Conservation (phyloP, 2,113 vertebrate genomes). For the human region GRCh38 chr22:23789501-23790000, state of each 20-base stretch:
- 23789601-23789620: neutral
- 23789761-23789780: neutral
- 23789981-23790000: neutral
- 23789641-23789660: neutral
- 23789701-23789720: neutral
- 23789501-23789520: neutral
- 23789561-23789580: neutral
- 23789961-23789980: neutral
- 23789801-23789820: neutral
- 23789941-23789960: neutral
- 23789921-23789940: neutral
- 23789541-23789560: neutral
- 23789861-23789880: neutral
- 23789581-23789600: neutral
- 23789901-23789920: fast-evolving
- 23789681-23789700: neutral
- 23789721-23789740: neutral
- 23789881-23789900: neutral
- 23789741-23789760: neutral
- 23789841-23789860: neutral
- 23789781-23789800: neutral
- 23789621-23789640: neutral
- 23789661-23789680: neutral
- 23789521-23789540: neutral
- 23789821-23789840: neutral